Conservation (phyloP, 2,888 invertebrate species). For the Thumatha senex region DNA sequence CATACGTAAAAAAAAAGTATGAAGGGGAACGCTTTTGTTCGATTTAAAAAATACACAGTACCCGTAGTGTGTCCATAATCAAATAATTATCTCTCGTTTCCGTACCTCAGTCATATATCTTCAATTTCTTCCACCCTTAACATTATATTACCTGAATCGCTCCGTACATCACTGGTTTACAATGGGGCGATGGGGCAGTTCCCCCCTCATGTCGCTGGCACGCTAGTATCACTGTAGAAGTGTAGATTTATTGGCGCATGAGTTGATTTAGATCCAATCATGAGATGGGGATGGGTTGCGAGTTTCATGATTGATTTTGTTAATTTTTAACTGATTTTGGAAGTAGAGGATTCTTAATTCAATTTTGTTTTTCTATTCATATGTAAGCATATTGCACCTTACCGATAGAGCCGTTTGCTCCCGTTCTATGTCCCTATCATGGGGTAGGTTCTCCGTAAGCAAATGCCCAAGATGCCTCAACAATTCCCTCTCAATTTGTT, state of each 20-base stretch:
- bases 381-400: too few species aligned
- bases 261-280: constrained; percentile 30
- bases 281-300: background rate
- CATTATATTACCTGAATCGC: constrained; percentile 40
- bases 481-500: too few species aligned
- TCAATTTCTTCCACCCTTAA: constrained; percentile 28
- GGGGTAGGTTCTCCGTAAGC: too few species aligned
- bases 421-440: too few species aligned
- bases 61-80: background rate
- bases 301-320: background rate
- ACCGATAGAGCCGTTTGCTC: too few species aligned
- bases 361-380: too few species aligned
- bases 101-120: constrained; percentile 9
- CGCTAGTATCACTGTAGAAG: constrained; percentile 26
- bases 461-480: too few species aligned
- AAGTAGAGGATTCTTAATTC: too few species aligned
- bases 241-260: constrained; percentile 30
- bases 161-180: constrained; percentile 33
- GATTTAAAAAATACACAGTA: too few species aligned
- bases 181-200: constrained; percentile 8
- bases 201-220: constrained; percentile 20
- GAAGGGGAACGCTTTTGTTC: too few species aligned
- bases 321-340: background rate
- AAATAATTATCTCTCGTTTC: constrained; percentile 13
- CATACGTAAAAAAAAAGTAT: too few species aligned